Percentiles rank a stretch among this genome's conserved stretches.
Evolutionary conservation across 2,113 vertebrate species (phyloP).

Genomic region (Turdus rufiventris): DNA sequence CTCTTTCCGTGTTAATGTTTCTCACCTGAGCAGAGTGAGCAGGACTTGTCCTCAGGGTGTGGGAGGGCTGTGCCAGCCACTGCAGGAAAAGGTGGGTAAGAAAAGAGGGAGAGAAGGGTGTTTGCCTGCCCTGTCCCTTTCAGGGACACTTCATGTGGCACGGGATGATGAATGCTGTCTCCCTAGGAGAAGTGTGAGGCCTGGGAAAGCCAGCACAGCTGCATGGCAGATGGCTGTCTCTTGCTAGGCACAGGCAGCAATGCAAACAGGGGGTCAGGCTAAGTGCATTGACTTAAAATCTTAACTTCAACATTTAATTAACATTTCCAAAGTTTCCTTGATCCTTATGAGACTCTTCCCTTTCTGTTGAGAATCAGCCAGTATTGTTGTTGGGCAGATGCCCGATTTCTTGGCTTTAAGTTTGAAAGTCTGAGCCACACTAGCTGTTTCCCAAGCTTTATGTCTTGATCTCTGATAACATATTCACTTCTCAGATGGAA

Average conservation of each 20-base stretch:
- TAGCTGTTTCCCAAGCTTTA: neutral
- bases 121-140: neutral
- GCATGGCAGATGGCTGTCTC: neutral
- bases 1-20: neutral
- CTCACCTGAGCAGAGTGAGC: neutral
- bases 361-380: neutral
- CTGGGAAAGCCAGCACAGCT: neutral
- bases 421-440: neutral
- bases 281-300: neutral
- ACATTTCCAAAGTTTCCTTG: neutral
- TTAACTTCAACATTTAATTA: neutral
- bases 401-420: neutral
- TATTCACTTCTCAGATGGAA: neutral
- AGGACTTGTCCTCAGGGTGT: neutral
- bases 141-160: rapidly evolving
- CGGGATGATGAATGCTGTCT: neutral
- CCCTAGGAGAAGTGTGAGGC: neutral
- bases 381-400: neutral
- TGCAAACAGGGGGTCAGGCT: neutral
- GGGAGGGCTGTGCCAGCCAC: neutral
- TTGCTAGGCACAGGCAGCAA: neutral
- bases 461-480: neutral
- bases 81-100: rapidly evolving
- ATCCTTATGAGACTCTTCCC: neutral
- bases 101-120: neutral